Evolutionary conservation across 2,888 invertebrate genomes (phyloP).

Genomic region (Macaria liturata): DNA sequence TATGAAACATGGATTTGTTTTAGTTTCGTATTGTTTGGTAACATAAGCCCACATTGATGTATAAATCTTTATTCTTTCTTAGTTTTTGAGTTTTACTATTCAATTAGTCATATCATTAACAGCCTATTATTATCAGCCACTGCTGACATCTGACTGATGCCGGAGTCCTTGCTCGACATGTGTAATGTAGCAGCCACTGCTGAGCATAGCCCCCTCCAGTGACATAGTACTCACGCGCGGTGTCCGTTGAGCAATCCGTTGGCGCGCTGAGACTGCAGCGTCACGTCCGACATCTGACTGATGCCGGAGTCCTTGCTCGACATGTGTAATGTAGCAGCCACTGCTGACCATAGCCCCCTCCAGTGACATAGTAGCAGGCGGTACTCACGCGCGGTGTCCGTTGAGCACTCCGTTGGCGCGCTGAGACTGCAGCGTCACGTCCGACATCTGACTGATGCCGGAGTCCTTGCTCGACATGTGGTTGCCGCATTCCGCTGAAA

Average conservation of each 20-base stretch:
- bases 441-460: constrained; percentile 93
- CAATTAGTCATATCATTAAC: too few species aligned
- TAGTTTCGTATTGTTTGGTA: too few species aligned
- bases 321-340: too few species aligned
- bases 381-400: constrained; percentile 78
- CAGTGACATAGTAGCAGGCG: not conserved
- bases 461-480: constrained; percentile 93
- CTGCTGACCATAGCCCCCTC: too few species aligned
- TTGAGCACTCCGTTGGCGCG: constrained; percentile 82
- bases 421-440: constrained; percentile 67
- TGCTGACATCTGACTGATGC: constrained; percentile 93
- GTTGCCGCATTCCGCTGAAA: constrained; percentile 79
- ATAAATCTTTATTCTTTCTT: too few species aligned
- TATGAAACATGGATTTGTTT: too few species aligned
- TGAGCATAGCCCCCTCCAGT: too few species aligned
- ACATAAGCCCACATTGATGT: too few species aligned
- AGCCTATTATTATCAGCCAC: constrained; percentile 46
- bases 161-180: constrained; percentile 93
- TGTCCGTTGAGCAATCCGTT: constrained; percentile 85
- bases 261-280: constrained; percentile 63
- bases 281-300: constrained; percentile 89
- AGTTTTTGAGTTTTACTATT: too few species aligned
- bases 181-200: constrained; percentile 36
- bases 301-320: constrained; percentile 95
- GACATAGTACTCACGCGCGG: constrained; percentile 69